Evolutionary conservation across 1,140 invertebrate genomes (phyloP).

Genomic region (Streblospio benedicti): DNA sequence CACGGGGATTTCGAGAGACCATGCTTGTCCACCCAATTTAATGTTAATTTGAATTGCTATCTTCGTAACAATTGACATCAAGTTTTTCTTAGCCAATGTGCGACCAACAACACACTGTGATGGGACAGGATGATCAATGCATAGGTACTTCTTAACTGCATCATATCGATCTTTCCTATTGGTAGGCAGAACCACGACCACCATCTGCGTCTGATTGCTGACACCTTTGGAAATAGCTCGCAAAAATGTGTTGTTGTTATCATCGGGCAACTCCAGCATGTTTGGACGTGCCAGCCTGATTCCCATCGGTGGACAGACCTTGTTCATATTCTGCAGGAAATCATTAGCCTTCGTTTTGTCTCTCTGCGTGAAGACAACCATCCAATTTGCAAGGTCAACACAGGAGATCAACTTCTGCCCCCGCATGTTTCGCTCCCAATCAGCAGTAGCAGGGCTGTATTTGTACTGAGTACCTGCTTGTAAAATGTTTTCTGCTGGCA

Average conservation of each 20-base stretch:
- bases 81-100: conserved; percentile 50
- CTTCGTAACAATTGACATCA: conserved; percentile 35
- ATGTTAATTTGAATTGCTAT: conserved; percentile 13
- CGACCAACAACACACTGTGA: conserved; percentile 62
- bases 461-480: background rate
- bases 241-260: conserved; percentile 32
- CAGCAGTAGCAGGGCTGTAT: conserved; percentile 48
- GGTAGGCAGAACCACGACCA: conserved; percentile 34
- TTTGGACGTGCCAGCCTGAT: conserved; percentile 55
- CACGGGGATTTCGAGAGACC: conserved; percentile 37
- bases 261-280: conserved; percentile 24
- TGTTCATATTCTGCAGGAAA: conserved; percentile 56
- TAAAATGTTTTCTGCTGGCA: conserved; percentile 57
- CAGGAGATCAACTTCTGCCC: conserved; percentile 44
- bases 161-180: conserved; percentile 69
- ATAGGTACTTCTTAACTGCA: conserved; percentile 80
- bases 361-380: conserved; percentile 56
- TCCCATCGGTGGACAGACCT: conserved; percentile 56
- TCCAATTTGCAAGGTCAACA: conserved; percentile 57
- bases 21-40: conserved; percentile 13
- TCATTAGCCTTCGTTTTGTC: conserved; percentile 55
- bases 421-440: conserved; percentile 59
- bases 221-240: conserved; percentile 24
- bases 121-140: conserved; percentile 60
- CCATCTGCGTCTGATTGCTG: conserved; percentile 29